Conservation (phyloP, 2,888 invertebrate genomes). For the Gisinianus flammeolus region DNA sequence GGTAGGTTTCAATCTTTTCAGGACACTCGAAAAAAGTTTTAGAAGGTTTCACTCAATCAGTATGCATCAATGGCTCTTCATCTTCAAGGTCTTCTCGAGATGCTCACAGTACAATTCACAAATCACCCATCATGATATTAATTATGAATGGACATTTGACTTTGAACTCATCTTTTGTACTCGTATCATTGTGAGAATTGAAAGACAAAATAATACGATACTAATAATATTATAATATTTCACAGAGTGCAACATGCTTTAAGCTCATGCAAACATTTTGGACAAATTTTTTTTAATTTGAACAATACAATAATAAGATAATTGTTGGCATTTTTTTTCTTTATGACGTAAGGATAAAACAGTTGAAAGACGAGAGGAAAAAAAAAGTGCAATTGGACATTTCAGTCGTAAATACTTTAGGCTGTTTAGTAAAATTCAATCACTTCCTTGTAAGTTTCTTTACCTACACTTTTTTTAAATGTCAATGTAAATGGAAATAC, state of each 20-base stretch:
- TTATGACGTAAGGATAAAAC: neutral
- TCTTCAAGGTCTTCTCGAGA: neutral
- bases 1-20: neutral
- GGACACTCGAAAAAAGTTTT: too few relatives aligned
- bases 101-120: neutral
- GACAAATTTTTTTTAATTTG: neutral
- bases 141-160: too few relatives aligned
- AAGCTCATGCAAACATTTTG: neutral
- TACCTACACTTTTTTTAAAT: too few relatives aligned
- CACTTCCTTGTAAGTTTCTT: too few relatives aligned
- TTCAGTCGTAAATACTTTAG: too few relatives aligned
- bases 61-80: neutral
- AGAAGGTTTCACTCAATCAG: neutral
- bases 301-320: too few relatives aligned
- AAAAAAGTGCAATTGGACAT: too few relatives aligned
- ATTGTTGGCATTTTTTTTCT: neutral
- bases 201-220: neutral
- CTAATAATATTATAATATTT: neutral
- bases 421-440: too few relatives aligned
- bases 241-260: too few relatives aligned
- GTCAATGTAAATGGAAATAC: too few relatives aligned
- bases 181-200: neutral
- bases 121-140: too few relatives aligned
- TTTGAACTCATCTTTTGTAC: neutral
- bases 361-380: neutral